A percentile compares a stretch with the other conserved stretches of the same genome.
These are phyloP conservation scores for Oreochromis spilurus DNA, from an alignment of 2,113 vertebrate genomes.

Conservation along the genomic window DNA sequence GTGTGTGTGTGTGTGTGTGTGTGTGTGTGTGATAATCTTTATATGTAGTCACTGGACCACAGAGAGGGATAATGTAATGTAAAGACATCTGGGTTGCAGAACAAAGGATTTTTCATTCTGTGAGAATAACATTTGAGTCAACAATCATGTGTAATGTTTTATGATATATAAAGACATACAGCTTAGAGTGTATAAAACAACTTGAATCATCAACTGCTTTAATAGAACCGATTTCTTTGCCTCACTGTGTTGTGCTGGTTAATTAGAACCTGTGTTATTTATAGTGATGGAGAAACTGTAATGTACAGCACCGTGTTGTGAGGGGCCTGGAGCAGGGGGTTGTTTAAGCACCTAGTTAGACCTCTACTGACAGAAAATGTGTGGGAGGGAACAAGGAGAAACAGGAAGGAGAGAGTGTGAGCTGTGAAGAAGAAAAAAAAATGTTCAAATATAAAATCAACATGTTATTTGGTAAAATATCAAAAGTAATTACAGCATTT, in stretches of 20 bases:
- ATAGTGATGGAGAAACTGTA: constrained; percentile 32
- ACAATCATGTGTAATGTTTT: not conserved
- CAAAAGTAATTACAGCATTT: not conserved
- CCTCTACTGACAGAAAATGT: constrained; percentile 15
- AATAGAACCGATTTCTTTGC: not conserved
- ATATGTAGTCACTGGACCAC: constrained; percentile 23
- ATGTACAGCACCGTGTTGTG: constrained; percentile 2
- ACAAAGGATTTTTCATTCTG: not conserved
- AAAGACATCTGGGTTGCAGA: not conserved
- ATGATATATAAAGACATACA: not conserved
- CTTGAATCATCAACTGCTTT: not conserved
- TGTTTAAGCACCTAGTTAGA: constrained; percentile 37
- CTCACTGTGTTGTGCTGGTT: not conserved
- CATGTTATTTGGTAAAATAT: not conserved
- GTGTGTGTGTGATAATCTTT: not conserved
- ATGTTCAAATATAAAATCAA: not conserved
- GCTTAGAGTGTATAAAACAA: not conserved
- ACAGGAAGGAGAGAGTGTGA: not conserved
- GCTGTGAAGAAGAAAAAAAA: not conserved
- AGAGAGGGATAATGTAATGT: constrained; percentile 7
- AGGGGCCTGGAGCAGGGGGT: constrained; percentile 13
- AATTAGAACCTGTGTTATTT: constrained; percentile 56
- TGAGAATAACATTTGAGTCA: not conserved
- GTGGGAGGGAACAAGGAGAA: constrained; percentile 25
- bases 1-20: not conserved